These are phyloP conservation scores for Pseudorhombus dupliciocellatus DNA, from an alignment of 2,113 vertebrate species.

Conservation along the genomic window DNA sequence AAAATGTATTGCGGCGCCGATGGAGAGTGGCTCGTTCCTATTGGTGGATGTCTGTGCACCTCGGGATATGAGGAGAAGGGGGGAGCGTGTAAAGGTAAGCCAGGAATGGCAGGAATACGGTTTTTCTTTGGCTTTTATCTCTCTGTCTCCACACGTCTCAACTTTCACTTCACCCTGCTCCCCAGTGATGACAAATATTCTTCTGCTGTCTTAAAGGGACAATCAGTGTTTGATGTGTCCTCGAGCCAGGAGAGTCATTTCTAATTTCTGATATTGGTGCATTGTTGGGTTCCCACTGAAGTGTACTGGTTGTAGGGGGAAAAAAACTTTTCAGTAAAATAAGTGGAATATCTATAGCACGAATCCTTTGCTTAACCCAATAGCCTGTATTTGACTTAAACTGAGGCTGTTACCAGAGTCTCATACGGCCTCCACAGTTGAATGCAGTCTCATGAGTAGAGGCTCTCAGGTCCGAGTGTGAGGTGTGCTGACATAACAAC, in stretches of 20 bases:
- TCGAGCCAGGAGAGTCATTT: neutral
- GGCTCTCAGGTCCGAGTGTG: constrained; percentile 36
- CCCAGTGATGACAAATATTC: constrained; percentile 19
- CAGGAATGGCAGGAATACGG: constrained; percentile 1
- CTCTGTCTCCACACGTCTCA: constrained; percentile 2
- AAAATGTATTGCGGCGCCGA: constrained; percentile 99
- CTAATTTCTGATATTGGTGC: neutral
- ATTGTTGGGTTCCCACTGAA: no score
- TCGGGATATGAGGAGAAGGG: constrained; percentile 90
- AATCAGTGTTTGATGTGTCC: neutral
- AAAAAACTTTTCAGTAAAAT: no score
- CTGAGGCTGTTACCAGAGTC: constrained; percentile 8
- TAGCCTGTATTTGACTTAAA: neutral
- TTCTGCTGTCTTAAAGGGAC: neutral
- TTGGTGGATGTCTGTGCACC: constrained; percentile 95
- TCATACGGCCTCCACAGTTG: neutral
- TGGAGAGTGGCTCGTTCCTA: constrained; percentile 98
- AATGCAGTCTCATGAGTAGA: neutral
- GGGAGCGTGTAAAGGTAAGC: constrained; percentile 93
- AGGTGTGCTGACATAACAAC: constrained; percentile 50
- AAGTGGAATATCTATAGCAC: no score
- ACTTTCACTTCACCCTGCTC: constrained; percentile 16
- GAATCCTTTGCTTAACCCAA: no score
- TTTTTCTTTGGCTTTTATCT: neutral
- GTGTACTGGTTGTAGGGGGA: no score